Evolutionary conservation across 2,888 invertebrate genomes (phyloP), one percentile per base, ranked within the genome.

Genomic region (Tipula vernalis): DNA sequence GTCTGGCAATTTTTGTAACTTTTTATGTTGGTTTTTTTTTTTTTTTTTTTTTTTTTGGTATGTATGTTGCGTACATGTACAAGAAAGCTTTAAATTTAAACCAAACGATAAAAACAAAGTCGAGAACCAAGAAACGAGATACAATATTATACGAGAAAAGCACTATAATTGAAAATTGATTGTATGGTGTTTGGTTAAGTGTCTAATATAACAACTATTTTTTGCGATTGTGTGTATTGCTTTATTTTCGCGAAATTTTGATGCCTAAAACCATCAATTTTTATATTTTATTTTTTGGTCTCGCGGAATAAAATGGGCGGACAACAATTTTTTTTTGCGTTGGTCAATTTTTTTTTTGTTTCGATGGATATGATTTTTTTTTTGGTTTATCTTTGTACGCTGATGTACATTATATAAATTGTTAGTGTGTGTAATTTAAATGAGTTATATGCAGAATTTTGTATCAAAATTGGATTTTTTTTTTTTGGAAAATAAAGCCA

Each of bases 131-230:
- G 39, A 39, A 71, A 71, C 28, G 8, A 28, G 18, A 28, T 12
- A 10, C 10, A 44, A 5, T 18, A 57, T 57, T 71, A 28, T 12
- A 10, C 3, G 28, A 28, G 71, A 71, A 71, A 71, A 71, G 71
- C 71, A 71, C 28, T 71, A 71, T 71, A 71, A 71, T 71, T 71
- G 18, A 71, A 71, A 71, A 71, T 71, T 71, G 71, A 71, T 71
- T 28, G 71, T 71, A 28, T 71, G 71, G 71, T 71, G 71, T 71
- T 71, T 10, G 71, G 71, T 71, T 71, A 28, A 71, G 71, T 71
- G 71, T 71, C 71, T 71, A 71, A 71, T 71, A 71, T 71, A 71
- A 71, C 71, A 71, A 71, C 71, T 71, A 71, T 71, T 71, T 71
- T 71, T 28, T 28, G 28, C 71, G 71, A 71, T 28, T 71, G 28